These are phyloP conservation scores for Cryptosula pallasiana DNA, from an alignment of 2,888 invertebrate genomes.

Conservation along the genomic window DNA sequence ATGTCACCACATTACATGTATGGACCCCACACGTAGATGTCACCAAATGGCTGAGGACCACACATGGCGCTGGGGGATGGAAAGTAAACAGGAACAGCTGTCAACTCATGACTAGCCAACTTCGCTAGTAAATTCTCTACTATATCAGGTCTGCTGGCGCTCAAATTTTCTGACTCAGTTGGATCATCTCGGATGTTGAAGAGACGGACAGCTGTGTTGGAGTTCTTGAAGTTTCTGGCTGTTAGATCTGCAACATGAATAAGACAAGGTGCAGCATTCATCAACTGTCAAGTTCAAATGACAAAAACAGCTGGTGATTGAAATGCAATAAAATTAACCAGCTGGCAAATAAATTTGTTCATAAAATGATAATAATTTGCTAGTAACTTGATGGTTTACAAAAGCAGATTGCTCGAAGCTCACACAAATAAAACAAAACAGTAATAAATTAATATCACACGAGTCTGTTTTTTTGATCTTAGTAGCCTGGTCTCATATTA, in stretches of 20 bases:
- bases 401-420: too few species aligned
- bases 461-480: too few species aligned
- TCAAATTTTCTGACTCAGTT: conserved; percentile 5
- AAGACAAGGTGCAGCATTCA: too few species aligned
- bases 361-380: too few species aligned
- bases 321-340: too few species aligned
- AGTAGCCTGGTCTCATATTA: too few species aligned
- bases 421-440: too few species aligned
- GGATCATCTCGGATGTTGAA: conserved; percentile 16
- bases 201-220: not conserved
- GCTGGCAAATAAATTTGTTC: too few species aligned
- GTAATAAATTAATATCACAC: too few species aligned
- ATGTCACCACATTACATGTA: conserved; percentile 5
- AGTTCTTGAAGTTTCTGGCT: not conserved
- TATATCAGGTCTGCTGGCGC: not conserved
- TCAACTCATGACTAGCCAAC: not conserved
- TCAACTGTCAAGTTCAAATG: too few species aligned
- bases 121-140: not conserved
- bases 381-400: too few species aligned
- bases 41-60: not conserved
- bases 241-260: not conserved
- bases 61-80: not conserved
- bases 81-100: not conserved
- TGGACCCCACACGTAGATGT: conserved; percentile 1
- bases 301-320: too few species aligned